Evolutionary conservation across 2,888 invertebrate genomes (phyloP).

Genomic region (Cistogaster globosa): DNA sequence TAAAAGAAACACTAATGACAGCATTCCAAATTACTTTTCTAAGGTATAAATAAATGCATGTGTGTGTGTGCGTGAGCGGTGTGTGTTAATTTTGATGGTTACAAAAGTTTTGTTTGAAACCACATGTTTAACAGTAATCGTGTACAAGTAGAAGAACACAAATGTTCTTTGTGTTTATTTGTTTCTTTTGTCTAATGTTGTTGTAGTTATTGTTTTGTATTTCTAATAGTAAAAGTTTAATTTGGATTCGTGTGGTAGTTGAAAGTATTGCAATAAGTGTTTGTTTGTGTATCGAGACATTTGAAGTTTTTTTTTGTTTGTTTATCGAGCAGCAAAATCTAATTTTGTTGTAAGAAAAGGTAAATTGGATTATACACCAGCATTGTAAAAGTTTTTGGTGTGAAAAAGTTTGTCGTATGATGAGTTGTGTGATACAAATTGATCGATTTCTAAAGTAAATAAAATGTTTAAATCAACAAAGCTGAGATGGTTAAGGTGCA

Average conservation of each 20-base stretch:
- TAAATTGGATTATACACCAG: no score
- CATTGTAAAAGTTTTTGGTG: no score
- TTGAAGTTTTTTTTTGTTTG: constrained; percentile 26
- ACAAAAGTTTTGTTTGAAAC: constrained; percentile 61
- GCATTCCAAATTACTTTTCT: constrained; percentile 46
- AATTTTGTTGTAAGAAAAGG: background rate
- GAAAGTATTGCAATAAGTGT: background rate
- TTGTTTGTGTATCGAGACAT: constrained; percentile 15
- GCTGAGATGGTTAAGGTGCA: no score
- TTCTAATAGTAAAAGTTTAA: constrained; percentile 21
- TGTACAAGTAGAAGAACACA: constrained; percentile 43
- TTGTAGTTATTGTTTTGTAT: background rate
- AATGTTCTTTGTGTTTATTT: constrained; percentile 24
- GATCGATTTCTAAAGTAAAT: no score
- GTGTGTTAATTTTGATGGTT: constrained; percentile 29
- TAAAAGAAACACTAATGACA: constrained; percentile 34
- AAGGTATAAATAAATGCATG: background rate
- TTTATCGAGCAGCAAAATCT: background rate
- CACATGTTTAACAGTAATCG: constrained; percentile 62
- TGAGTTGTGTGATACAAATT: no score
- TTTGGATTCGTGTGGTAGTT: constrained; percentile 18
- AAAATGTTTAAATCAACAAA: no score
- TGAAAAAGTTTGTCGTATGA: no score
- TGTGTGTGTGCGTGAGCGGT: background rate
- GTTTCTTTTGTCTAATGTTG: background rate